Conservation (phyloP, 2,113 vertebrate species). For the Colaptes auratus region DNA sequence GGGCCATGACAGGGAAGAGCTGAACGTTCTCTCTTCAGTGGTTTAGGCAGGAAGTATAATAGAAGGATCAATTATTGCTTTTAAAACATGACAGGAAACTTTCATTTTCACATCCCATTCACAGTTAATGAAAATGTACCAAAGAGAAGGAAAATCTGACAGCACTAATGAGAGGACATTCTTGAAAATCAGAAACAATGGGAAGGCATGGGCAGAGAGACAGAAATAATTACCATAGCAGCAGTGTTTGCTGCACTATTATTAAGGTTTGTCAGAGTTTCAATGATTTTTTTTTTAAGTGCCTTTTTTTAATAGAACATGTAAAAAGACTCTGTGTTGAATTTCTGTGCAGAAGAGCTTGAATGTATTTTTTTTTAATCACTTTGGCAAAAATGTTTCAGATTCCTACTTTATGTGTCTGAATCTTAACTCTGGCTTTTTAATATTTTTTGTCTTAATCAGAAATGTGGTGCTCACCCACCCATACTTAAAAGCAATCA, state of each 20-base stretch:
- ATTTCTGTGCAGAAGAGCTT: neutral
- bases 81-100: conserved; percentile 45
- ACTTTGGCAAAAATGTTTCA: neutral
- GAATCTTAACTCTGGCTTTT: neutral
- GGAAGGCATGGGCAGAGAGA: conserved; percentile 58
- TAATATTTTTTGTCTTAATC: neutral
- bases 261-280: conserved; percentile 63
- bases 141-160: conserved; percentile 13
- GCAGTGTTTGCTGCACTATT: conserved; percentile 52
- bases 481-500: neutral
- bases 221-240: conserved; percentile 52
- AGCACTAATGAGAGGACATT: conserved; percentile 53
- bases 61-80: conserved; percentile 29
- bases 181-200: conserved; percentile 59
- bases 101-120: conserved; percentile 38
- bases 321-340: neutral
- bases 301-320: neutral
- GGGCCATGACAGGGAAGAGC: neutral
- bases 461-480: neutral
- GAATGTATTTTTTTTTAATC: neutral
- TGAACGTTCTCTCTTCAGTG: neutral
- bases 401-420: neutral
- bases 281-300: conserved; percentile 28
- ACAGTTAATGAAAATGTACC: conserved; percentile 37
- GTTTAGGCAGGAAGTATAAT: conserved; percentile 33